These are phyloP conservation scores for Drepanosiphum platanoidis DNA, from an alignment of 2,888 invertebrate species.

Conservation along the genomic window DNA sequence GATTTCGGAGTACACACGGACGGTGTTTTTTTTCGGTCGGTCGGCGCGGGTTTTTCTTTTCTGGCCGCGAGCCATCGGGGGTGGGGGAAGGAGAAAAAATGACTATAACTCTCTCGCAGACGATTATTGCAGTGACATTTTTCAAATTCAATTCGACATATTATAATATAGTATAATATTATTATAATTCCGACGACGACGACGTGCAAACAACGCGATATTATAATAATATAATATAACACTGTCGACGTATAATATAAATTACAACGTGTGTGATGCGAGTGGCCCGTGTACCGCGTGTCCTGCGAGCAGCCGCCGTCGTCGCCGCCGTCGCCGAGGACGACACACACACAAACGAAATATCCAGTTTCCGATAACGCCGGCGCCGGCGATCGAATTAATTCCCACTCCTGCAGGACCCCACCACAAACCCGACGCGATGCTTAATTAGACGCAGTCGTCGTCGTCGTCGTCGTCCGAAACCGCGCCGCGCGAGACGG, in stretches of 20 bases:
- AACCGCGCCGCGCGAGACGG: conserved; percentile 21
- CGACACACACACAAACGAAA: conserved; percentile 35
- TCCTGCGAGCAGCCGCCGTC: not conserved
- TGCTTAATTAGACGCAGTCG: conserved; percentile 43
- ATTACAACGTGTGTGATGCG: not conserved
- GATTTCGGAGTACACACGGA: not conserved
- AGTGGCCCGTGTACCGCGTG: not conserved
- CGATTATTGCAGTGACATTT: conserved; percentile 14
- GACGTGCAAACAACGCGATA: no score
- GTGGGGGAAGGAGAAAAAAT: not conserved
- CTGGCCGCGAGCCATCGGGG: not conserved
- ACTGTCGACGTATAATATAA: not conserved
- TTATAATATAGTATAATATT: no score
- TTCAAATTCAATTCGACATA: no score
- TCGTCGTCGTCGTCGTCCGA: not conserved
- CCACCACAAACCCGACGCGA: not conserved
- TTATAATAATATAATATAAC: no score
- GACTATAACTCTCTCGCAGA: not conserved
- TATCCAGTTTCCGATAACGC: conserved; percentile 59
- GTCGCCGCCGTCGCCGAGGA: conserved; percentile 29
- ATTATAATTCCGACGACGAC: no score
- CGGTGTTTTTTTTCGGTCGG: not conserved
- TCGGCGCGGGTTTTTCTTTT: not conserved
- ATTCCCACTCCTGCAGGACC: conserved; percentile 29
- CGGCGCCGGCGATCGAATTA: conserved; percentile 54